phyloP scores from a whole-genome alignment of 2,888 invertebrate genomes.

The Melipona beecheii region DNA sequence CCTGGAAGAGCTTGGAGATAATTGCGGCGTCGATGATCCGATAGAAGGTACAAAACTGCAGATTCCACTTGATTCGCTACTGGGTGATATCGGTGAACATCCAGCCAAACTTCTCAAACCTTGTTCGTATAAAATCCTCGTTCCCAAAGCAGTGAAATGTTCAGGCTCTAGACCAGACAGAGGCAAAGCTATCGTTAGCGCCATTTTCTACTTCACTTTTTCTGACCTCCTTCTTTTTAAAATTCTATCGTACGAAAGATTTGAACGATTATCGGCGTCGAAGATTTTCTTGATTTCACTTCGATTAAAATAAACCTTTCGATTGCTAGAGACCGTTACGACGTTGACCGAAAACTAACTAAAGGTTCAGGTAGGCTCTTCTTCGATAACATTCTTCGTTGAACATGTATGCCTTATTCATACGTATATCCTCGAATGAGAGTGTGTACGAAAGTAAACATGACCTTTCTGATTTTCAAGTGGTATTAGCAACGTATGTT shows the following conservation, averaged over 20 bases:
- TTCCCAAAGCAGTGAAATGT: slow-evolving; percentile 85
- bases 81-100: slow-evolving; percentile 85
- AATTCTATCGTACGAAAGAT: not conserved
- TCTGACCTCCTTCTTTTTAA: not conserved
- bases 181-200: slow-evolving; percentile 87
- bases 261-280: not conserved
- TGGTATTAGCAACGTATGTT: not conserved
- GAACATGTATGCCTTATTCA: not conserved
- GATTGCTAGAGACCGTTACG: slow-evolving; percentile 50
- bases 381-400: slow-evolving; percentile 10
- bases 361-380: slow-evolving; percentile 21
- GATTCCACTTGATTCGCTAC: slow-evolving; percentile 87
- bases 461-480: slow-evolving; percentile 33
- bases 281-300: not conserved
- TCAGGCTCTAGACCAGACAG: slow-evolving; percentile 86
- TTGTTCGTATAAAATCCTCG: slow-evolving; percentile 83
- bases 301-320: not conserved
- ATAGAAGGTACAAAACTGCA: slow-evolving; percentile 86
- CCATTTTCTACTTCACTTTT: slow-evolving; percentile 82
- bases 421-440: not conserved
- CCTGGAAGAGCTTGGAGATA: slow-evolving; percentile 65
- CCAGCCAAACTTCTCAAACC: slow-evolving; percentile 63
- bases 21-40: slow-evolving; percentile 81
- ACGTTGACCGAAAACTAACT: slow-evolving; percentile 64
- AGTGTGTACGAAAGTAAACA: slow-evolving; percentile 41